Conservation (phyloP, 2,888 invertebrate species). For the Rotaria socialis region DNA sequence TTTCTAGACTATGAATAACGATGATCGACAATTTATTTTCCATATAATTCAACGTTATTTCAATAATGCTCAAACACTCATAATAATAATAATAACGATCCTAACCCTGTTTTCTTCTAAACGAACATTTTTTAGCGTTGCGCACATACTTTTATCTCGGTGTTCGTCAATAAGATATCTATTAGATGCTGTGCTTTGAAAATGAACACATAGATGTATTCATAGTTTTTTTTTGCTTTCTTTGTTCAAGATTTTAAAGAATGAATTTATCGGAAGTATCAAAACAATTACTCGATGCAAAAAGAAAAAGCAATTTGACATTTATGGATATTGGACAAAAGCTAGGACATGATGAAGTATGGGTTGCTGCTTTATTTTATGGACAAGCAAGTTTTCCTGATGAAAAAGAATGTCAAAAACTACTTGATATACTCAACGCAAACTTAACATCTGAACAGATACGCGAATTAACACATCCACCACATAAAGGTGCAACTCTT, state of each 20-base stretch:
- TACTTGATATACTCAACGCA: background rate
- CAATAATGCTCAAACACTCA: background rate
- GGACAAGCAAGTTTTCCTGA: background rate
- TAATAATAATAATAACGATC: background rate
- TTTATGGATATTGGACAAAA: background rate
- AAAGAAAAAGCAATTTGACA: background rate
- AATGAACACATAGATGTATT: background rate
- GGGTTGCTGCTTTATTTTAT: conserved; percentile 16
- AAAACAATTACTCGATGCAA: background rate
- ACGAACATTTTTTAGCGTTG: background rate
- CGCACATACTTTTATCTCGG: background rate
- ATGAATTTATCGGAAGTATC: background rate
- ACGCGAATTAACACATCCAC: background rate
- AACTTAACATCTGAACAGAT: background rate
- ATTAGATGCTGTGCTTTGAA: background rate
- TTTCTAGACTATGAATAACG: background rate
- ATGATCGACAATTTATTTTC: background rate
- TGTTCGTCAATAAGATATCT: background rate
- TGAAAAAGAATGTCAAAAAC: conserved; percentile 2
- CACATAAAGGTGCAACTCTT: background rate
- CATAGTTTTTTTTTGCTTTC: too few relatives aligned
- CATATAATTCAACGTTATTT: background rate
- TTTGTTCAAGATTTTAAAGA: background rate
- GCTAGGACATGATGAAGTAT: background rate
- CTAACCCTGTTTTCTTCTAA: background rate